These are phyloP conservation scores for Eumacrocentrus americanus DNA, from an alignment of 2,888 invertebrate genomes.

Conservation along the genomic window DNA sequence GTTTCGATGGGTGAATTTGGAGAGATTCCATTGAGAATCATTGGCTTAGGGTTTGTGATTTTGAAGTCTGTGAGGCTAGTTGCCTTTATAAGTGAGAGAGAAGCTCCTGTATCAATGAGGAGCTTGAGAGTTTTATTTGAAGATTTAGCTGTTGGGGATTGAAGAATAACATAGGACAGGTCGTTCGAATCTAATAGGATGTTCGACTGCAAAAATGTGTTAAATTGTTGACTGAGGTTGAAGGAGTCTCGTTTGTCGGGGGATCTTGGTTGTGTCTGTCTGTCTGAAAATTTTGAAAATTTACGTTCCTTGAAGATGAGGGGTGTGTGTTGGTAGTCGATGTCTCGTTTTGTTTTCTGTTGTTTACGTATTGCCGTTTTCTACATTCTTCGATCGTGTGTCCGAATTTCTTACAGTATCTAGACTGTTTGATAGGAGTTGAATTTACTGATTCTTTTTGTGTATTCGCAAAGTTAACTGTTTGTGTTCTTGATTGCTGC, in stretches of 20 bases:
- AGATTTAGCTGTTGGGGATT: neutral
- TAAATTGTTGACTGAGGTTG: neutral
- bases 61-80: neutral
- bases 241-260: neutral
- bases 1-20: neutral
- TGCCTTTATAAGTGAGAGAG: neutral
- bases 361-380: neutral
- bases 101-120: neutral
- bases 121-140: neutral
- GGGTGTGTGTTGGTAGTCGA: too few species aligned
- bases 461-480: neutral
- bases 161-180: neutral
- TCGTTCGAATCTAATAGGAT: neutral
- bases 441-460: too few species aligned
- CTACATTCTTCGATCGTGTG: neutral
- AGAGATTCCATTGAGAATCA: neutral
- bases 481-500: neutral
- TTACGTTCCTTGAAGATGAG: too few species aligned
- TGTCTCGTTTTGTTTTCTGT: neutral
- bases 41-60: neutral
- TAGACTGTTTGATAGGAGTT: conserved; percentile 1
- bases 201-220: neutral
- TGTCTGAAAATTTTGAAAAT: too few species aligned
- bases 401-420: conserved; percentile 1
- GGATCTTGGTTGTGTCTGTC: neutral